Conservation (phyloP, 1,140 invertebrate genomes). For the Drosophila persimilis region DNA sequence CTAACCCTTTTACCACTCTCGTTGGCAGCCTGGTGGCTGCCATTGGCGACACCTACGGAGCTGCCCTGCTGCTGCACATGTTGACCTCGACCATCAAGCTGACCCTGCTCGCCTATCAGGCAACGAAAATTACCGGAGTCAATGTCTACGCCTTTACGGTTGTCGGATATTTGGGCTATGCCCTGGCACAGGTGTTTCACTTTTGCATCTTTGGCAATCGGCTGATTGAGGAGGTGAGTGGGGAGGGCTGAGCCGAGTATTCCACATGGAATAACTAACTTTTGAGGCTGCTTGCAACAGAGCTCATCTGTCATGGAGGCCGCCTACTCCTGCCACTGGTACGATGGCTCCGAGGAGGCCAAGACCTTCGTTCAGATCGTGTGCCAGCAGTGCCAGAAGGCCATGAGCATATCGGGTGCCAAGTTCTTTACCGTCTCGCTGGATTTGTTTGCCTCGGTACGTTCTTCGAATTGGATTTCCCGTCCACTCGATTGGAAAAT, state of each 20-base stretch:
- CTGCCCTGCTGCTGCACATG: constrained; percentile 91
- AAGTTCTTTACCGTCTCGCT: constrained; percentile 94
- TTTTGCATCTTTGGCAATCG: constrained; percentile 94
- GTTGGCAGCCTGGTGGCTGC: constrained; percentile 87
- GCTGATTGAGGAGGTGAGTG: constrained; percentile 91
- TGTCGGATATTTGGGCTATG: constrained; percentile 90
- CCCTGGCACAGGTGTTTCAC: constrained; percentile 91
- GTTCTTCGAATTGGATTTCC: constrained; percentile 52
- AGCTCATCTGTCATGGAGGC: constrained; percentile 95
- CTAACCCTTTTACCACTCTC: neutral
- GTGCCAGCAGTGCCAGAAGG: constrained; percentile 94
- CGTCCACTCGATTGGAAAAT: neutral
- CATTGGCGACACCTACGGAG: constrained; percentile 91
- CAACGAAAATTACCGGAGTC: constrained; percentile 90
- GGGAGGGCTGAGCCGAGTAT: constrained; percentile 7
- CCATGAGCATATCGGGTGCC: constrained; percentile 92
- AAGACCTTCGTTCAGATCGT: constrained; percentile 95
- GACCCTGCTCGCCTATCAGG: constrained; percentile 92
- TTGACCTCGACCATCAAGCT: constrained; percentile 91
- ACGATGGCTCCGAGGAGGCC: constrained; percentile 93
- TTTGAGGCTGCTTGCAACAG: constrained; percentile 80
- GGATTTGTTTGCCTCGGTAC: constrained; percentile 93
- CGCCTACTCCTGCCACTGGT: constrained; percentile 94
- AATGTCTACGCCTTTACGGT: constrained; percentile 90
- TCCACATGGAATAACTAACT: constrained; percentile 6